Conservation (phyloP, 2,113 vertebrate species). For the Alexandromys fortis region DNA sequence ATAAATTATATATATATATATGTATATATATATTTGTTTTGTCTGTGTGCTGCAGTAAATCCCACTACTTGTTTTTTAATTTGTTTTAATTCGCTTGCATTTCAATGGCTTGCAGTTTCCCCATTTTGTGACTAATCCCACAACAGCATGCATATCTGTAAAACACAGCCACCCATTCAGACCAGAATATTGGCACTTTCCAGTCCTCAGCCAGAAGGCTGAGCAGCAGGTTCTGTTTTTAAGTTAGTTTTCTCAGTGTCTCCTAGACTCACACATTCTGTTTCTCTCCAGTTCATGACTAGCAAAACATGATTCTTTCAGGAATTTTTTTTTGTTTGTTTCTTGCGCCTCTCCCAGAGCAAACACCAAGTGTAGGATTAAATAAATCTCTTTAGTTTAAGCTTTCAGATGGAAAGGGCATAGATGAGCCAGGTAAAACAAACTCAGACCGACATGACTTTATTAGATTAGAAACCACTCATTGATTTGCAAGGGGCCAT, state of each 20-base stretch:
- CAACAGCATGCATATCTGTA: conserved; percentile 64
- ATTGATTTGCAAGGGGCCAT: conserved; percentile 43
- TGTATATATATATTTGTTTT: background rate
- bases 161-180: conserved; percentile 63
- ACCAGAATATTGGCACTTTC: conserved; percentile 62
- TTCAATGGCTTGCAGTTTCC: conserved; percentile 68
- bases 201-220: conserved; percentile 64
- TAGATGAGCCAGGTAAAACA: background rate
- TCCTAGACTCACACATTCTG: conserved; percentile 63
- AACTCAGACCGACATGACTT: conserved; percentile 52
- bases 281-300: conserved; percentile 56
- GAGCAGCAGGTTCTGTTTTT: conserved; percentile 67
- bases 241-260: conserved; percentile 47
- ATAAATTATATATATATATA: too few relatives aligned
- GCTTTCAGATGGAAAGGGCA: conserved; percentile 22
- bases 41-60: background rate
- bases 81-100: conserved; percentile 68
- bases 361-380: conserved; percentile 41
- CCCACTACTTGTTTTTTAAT: conserved; percentile 26
- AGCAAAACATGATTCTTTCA: conserved; percentile 70
- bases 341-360: conserved; percentile 55
- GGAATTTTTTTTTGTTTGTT: conserved; percentile 48
- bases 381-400: conserved; percentile 51
- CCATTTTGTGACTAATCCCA: conserved; percentile 62
- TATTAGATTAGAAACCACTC: conserved; percentile 56